Evolutionary conservation across 2,888 invertebrate species (phyloP).

Genomic region (Chalcosyrphus nemorum): DNA sequence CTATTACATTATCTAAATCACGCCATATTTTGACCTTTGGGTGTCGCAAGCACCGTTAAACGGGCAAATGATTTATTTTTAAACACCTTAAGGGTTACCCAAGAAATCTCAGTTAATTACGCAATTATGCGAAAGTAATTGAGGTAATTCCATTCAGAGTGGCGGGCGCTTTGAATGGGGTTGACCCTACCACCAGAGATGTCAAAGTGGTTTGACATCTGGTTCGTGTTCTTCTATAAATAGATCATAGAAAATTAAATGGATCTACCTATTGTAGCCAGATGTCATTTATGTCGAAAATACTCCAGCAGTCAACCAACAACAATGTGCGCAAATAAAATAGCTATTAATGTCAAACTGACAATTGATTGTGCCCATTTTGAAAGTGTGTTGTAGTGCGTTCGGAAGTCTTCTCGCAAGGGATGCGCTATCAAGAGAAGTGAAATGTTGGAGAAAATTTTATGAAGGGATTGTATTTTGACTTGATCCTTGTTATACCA

Average conservation of each 20-base stretch:
- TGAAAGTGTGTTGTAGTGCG: not conserved
- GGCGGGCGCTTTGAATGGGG: not conserved
- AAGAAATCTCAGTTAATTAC: slow-evolving; percentile 5
- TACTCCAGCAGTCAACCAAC: not conserved
- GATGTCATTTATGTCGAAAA: slow-evolving; percentile 5
- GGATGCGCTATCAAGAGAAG: not conserved
- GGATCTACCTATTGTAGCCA: not conserved
- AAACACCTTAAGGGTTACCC: not conserved
- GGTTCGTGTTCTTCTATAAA: slow-evolving; percentile 1
- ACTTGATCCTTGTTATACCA: too few species aligned
- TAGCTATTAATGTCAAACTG: slow-evolving; percentile 45
- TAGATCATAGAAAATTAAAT: not conserved
- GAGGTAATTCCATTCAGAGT: slow-evolving; percentile 27
- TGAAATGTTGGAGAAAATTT: too few species aligned
- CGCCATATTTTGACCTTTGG: not conserved
- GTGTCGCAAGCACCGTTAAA: slow-evolving; percentile 1
- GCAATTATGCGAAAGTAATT: slow-evolving; percentile 41
- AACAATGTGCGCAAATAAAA: slow-evolving; percentile 35
- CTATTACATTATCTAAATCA: slow-evolving; percentile 11
- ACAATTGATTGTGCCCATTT: slow-evolving; percentile 37
- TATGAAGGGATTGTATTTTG: too few species aligned
- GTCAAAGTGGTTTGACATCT: slow-evolving; percentile 23
- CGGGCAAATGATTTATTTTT: slow-evolving; percentile 22
- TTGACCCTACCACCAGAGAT: not conserved
- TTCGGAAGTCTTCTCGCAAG: not conserved